Percentiles rank a stretch among this genome's conserved stretches.
These are phyloP conservation scores for Epinotia brunnichana DNA, from an alignment of 2,888 invertebrate species.

Conservation along the genomic window DNA sequence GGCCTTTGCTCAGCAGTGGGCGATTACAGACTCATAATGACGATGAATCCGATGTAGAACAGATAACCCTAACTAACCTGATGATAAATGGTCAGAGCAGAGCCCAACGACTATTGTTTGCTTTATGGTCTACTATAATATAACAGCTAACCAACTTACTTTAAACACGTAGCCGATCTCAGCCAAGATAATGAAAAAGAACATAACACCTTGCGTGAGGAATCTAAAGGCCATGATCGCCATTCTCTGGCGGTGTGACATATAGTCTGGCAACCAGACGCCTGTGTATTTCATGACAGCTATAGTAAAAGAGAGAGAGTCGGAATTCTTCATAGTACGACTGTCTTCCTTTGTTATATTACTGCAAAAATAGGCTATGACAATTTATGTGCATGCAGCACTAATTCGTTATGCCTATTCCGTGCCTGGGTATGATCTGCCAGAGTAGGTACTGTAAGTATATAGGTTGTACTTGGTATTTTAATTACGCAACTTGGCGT, in stretches of 20 bases:
- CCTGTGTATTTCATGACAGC: constrained; percentile 45
- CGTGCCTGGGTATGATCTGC: no score
- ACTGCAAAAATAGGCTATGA: neutral
- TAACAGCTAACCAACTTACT: constrained; percentile 42
- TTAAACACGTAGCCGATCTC: constrained; percentile 45
- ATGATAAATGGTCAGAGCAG: no score
- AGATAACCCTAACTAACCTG: no score
- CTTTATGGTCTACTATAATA: neutral
- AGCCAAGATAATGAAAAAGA: constrained; percentile 44
- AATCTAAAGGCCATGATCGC: constrained; percentile 37
- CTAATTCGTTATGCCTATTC: no score
- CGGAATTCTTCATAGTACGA: constrained; percentile 44
- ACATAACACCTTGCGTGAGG: constrained; percentile 37
- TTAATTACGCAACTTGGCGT: neutral
- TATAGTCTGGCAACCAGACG: constrained; percentile 43
- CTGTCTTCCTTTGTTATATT: neutral
- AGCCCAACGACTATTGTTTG: neutral
- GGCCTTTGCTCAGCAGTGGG: no score
- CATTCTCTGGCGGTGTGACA: constrained; percentile 7
- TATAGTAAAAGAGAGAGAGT: constrained; percentile 43
- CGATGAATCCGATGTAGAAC: no score
- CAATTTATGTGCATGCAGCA: no score
- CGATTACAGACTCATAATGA: no score
- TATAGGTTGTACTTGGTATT: neutral
- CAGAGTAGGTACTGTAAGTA: no score